These are phyloP conservation scores for Venusia cambrica DNA, from an alignment of 2,888 invertebrate species.

Conservation along the genomic window DNA sequence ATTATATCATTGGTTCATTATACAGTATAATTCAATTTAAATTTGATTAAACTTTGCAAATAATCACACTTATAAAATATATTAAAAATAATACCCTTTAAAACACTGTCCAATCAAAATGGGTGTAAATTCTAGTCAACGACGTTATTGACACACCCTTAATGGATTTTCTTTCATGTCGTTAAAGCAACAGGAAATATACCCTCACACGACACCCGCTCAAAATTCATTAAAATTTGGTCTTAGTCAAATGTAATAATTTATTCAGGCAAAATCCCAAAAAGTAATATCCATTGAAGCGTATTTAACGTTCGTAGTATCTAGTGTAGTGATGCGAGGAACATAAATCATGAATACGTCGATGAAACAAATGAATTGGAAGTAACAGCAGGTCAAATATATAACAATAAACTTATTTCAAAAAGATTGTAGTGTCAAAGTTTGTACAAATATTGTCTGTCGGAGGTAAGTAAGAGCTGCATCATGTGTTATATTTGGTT, in stretches of 20 bases:
- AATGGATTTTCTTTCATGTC: constrained; percentile 64
- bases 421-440: too few relatives aligned
- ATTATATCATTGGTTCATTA: too few relatives aligned
- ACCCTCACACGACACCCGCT: constrained; percentile 50
- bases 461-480: too few relatives aligned
- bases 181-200: constrained; percentile 59
- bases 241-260: constrained; percentile 75
- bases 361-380: constrained; percentile 11
- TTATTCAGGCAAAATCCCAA: constrained; percentile 76
- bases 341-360: constrained; percentile 16
- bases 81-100: too few relatives aligned
- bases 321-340: constrained; percentile 42
- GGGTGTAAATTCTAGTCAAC: constrained; percentile 6
- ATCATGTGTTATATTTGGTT: too few relatives aligned
- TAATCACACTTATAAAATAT: too few relatives aligned
- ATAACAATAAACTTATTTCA: too few relatives aligned
- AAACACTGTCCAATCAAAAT: too few relatives aligned
- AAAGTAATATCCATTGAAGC: constrained; percentile 77
- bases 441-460: too few relatives aligned
- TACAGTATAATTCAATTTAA: too few relatives aligned
- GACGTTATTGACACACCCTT: constrained; percentile 42
- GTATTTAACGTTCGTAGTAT: constrained; percentile 62
- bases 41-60: too few relatives aligned
- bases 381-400: neutral
- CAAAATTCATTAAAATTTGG: constrained; percentile 75